Evolutionary conservation across 2,797 vertebrate species (phyloP), one percentile per base, ranked within the genome.

Genomic region (Clamator glandarius): DNA sequence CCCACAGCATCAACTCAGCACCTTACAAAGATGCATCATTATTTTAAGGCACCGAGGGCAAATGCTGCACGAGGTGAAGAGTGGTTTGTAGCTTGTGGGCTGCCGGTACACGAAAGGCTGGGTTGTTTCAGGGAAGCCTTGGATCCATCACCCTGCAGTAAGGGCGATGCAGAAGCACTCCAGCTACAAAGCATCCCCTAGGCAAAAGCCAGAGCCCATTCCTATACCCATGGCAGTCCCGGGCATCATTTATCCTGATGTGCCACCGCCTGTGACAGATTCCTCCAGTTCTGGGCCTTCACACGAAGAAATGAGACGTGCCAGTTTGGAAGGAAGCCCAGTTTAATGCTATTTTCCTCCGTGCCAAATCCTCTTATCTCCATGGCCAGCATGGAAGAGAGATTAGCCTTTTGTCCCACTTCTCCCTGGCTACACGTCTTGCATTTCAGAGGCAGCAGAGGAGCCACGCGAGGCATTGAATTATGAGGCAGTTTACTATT

Each of bases 281-380:
- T 74, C 78, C 87, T 67, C 52, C 58, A 46, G 58, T 10, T 24
- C 81, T 31, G 54, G 42, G 61, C 72, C 55, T 50, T 26, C 46
- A 9, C 28, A 51, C 21, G 46, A 58, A 75, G 85, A 5, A 74
- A 55, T 4, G 46, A 52, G 77, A 84, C 2, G 18, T 44, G 55
- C 82, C 70, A 83, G 80, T 39, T 90, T 92, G 87, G 55, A 77
- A 46, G 55, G 35, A n/a, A 91, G 92, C 83, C 87, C 82, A 52
- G 50, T 59, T 81, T 25, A 57, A 83, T 31, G 83, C 80, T 84
- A 0, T 62, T 84, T 82, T 90, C 7, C 75, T 66, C 39, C 0
- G 2, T 80, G 74, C 83, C 85, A 88, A 93, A 93, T 90, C 94
- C 93, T 95, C 94, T 93, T 89, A 95, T 90, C 84, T 85, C 42